Base-by-base conservation (phyloP, 2,888 invertebrate species). In the Eueremaeus valkanovi region DNA sequence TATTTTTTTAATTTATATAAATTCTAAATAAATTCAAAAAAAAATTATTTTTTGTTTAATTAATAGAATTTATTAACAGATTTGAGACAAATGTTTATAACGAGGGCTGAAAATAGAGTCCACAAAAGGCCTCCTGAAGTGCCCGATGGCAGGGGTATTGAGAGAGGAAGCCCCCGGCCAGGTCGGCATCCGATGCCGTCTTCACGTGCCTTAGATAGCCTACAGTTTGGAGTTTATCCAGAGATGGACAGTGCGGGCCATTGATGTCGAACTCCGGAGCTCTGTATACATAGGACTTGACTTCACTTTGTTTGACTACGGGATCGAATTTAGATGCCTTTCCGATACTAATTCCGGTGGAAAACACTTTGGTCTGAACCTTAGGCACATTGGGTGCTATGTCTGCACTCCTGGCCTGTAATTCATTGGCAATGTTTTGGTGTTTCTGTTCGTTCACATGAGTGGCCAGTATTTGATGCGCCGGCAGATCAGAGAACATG, bases 401-500 rank as follows among this genome's bases (percentile, higher is more conserved):
- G 58, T 27, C 24, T 13, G 16, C 6, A 40, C 8, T 29, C 16
- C 24, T 42, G 13, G 24, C 6, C 68, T n/a, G n/a, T n/a, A 45
- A 13, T 18, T 73, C 24, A 5, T 24, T 9, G 6, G 21, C 18
- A 21, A 66, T 45, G 24, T 9, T n/a, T 42, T 66, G 21, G n/a
- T n/a, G n/a, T 49, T 45, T 24, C 36, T 55, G 70, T 33, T 75
- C 76, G 5, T 40, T 88, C 0, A 90, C 89, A 84, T 93, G 94
- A 16, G 90, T 90, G 78, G 89, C 90, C 0, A 96, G 85, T 80
- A 96, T 95, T 79, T 90, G 90, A 80, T 90, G 90, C 0, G 96
- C 96, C 83, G 95, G 90, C 13, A 90, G 90, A 79, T 92, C 92
- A 0, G 95, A 93, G 83, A 92, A 92, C 90, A 95, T 95, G 49